Evolutionary conservation across 2,797 vertebrate species (phyloP), one percentile per base, ranked within the genome.

Genomic region (Brotula barbata): DNA sequence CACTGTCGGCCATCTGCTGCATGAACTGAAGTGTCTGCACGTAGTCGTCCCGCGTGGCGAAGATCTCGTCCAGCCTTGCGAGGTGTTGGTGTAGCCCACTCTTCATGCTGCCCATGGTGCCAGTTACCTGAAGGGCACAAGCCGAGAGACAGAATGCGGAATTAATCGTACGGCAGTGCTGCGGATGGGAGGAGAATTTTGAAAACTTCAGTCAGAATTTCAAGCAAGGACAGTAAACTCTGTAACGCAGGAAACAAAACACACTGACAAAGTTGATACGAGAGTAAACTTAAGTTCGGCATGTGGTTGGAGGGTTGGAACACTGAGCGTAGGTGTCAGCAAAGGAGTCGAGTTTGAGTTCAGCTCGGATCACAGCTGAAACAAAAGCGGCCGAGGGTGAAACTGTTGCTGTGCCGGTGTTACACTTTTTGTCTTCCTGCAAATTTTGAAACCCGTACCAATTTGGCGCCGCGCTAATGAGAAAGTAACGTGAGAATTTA

Each of bases 21-120:
- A 94, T 80, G 83, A 95, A 94, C 75, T 88, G 92, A 71, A 99
- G 90, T 0, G 90, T 94, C 90, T 96, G 95, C 45, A 96, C 86
- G 9, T 95, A 96, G 79, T 98, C 95, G 1, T 89, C 88, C 1
- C 92, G 91, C 0, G 89, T 40, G 2, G 96, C 93, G 11, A 99
- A 93, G 78, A 96, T 93, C 91, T 99, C 96, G 0, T 92, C 92
- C 82, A 99, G 87, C 44, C 90, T 88, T 0, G 84, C 92, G 59
- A 99, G 83, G 81, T 95, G 94, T 83, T 93, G 92, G 67, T 94
- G 94, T 43, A 98, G 82, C 16, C 84, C 87, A 1, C 81, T 89
- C 70, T 77, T 84, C 94, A 98, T 94, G 82, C 88, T 91, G 62
- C 84, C 85, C 56, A 90, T 92, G 65, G 93, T 95, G 58, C 85